Conservation (phyloP, 30 jellyfish, hydroid and myxozoan genomes). For the Turritopsis dohrnii region DNA sequence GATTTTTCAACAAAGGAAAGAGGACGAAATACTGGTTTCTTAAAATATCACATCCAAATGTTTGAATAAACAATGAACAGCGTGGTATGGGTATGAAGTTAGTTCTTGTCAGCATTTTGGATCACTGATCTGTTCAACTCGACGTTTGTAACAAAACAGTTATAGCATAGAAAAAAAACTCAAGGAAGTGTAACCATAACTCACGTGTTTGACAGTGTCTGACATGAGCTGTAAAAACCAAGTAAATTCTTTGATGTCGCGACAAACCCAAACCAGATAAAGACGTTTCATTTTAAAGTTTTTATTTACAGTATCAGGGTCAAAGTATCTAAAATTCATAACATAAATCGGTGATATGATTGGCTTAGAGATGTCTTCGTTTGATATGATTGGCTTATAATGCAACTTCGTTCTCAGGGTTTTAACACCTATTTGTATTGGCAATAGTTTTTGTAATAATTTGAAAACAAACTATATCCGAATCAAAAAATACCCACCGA, state of each 20-base stretch:
- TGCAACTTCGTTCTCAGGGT: not conserved
- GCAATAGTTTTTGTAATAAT: not conserved
- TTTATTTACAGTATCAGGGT: constrained; percentile 22
- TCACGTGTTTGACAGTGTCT: constrained; percentile 41
- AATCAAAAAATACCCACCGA: constrained; percentile 29
- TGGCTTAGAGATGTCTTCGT: too few relatives aligned
- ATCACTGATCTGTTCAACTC: not conserved
- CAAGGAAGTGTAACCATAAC: not conserved
- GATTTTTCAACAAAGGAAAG: not conserved
- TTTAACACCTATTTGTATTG: not conserved
- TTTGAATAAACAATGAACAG: too few relatives aligned
- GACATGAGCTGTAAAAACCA: constrained; percentile 71
- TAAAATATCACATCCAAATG: too few relatives aligned
- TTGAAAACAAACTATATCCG: not conserved
- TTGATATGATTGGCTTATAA: too few relatives aligned
- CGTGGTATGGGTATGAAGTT: not conserved
- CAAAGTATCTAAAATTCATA: constrained; percentile 28
- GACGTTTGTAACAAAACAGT: not conserved
- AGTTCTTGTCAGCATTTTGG: not conserved
- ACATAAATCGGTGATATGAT: too few relatives aligned
- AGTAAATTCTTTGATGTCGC: constrained; percentile 52
- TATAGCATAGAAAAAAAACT: not conserved
- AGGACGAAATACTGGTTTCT: not conserved
- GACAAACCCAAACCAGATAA: constrained; percentile 79
- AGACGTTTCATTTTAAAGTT: constrained; percentile 51